phyloP scores from a whole-genome alignment of 2,113 vertebrate genomes.

The Burhinus bistriatus region DNA sequence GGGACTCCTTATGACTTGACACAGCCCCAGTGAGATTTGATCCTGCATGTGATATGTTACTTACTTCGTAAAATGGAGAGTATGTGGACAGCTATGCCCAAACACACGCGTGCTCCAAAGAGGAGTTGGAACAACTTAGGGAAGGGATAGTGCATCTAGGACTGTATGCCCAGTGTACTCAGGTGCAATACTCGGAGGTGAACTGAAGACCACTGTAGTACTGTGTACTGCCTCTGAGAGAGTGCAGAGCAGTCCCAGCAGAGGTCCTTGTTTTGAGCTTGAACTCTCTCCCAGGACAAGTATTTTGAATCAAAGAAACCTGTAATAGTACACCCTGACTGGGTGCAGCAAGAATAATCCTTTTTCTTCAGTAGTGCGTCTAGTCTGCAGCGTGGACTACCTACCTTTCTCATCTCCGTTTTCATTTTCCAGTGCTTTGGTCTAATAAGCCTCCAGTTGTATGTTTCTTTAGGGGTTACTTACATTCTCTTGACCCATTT shows the following conservation, averaged over 20 bases:
- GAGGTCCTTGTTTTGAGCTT: background rate
- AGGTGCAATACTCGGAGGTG: accelerated
- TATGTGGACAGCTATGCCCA: accelerated
- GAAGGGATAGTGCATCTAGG: background rate
- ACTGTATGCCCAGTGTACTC: background rate
- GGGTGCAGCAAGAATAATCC: background rate
- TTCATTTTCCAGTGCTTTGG: background rate
- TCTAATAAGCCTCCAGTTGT: background rate
- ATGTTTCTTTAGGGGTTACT: background rate
- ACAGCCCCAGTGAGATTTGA: background rate
- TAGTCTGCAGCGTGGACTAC: background rate
- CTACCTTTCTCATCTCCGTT: background rate
- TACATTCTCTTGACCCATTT: background rate
- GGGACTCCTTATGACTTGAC: background rate
- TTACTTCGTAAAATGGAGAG: background rate
- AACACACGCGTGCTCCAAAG: background rate
- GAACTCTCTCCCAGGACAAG: background rate
- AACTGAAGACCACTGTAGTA: background rate
- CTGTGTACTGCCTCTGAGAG: background rate
- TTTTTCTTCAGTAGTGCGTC: background rate
- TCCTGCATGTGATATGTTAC: background rate
- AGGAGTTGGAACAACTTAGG: background rate
- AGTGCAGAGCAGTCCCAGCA: background rate
- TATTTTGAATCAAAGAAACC: background rate
- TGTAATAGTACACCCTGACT: background rate